Conservation (phyloP, 2,797 vertebrate species). For the Dromococcyx pavoninus region DNA sequence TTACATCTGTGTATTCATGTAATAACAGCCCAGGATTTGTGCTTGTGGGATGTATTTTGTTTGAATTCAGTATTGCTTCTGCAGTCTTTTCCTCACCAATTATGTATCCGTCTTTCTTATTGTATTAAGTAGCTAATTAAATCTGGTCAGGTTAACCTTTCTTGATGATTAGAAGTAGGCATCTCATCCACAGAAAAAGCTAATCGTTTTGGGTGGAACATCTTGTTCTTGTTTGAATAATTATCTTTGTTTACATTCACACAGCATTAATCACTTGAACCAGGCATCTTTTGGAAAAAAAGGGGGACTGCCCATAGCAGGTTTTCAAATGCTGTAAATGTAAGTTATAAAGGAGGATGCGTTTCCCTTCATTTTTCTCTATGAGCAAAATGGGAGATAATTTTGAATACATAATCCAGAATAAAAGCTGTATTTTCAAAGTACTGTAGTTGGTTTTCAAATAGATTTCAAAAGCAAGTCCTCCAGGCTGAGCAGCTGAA, state of each 20-base stretch:
- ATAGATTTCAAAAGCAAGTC: background rate
- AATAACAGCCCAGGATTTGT: constrained; percentile 33
- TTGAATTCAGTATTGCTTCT: background rate
- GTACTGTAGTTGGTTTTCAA: background rate
- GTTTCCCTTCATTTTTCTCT: background rate
- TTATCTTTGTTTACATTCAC: constrained; percentile 52
- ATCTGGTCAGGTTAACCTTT: constrained; percentile 56
- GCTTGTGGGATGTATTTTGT: constrained; percentile 43
- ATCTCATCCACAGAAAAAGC: constrained; percentile 7
- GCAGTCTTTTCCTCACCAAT: background rate
- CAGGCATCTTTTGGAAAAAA: background rate
- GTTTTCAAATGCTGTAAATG: background rate
- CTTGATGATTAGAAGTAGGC: background rate
- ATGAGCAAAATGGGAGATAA: background rate
- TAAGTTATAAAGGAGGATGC: background rate
- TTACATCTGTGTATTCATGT: background rate
- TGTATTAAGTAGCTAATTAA: constrained; percentile 68
- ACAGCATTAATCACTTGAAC: constrained; percentile 26
- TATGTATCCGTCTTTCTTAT: constrained; percentile 64
- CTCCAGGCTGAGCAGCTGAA: background rate
- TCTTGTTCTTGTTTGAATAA: constrained; percentile 44
- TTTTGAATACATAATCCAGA: background rate
- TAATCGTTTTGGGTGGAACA: constrained; percentile 28
- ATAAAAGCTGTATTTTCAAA: background rate
- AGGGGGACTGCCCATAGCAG: background rate